These are phyloP conservation scores for Heliconius himera DNA, from an alignment of 1,140 invertebrate genomes.

Conservation along the genomic window DNA sequence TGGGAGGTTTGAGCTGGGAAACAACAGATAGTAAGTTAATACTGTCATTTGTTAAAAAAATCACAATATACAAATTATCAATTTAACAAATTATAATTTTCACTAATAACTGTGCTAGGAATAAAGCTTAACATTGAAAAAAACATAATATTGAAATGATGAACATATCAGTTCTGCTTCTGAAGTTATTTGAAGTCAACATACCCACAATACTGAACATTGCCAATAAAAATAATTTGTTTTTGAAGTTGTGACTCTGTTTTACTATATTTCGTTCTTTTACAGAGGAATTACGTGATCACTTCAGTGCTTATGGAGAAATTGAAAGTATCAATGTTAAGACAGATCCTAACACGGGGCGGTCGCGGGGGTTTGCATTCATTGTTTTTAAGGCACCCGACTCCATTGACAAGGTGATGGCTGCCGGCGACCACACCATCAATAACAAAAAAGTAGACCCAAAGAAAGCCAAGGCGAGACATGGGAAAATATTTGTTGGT, in stretches of 20 bases:
- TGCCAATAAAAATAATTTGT: neutral
- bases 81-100: too few species aligned
- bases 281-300: constrained; percentile 95
- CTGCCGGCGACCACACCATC: constrained; percentile 92
- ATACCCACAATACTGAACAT: constrained; percentile 74
- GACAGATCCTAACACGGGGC: constrained; percentile 94
- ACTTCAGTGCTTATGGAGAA: constrained; percentile 94
- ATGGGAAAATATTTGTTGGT: constrained; percentile 97
- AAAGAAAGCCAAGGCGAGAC: constrained; percentile 95
- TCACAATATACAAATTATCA: constrained; percentile 13
- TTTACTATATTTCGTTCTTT: constrained; percentile 72
- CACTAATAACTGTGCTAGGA: too few species aligned
- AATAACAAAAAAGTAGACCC: constrained; percentile 97
- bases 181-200: constrained; percentile 78
- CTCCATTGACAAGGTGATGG: constrained; percentile 94
- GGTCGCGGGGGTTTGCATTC: constrained; percentile 96
- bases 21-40: constrained; percentile 96
- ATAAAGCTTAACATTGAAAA: neutral
- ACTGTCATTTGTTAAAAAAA: constrained; percentile 18
- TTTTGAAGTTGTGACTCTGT: neutral
- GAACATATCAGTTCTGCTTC: constrained; percentile 82
- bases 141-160: constrained; percentile 58
- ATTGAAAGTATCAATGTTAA: constrained; percentile 97
- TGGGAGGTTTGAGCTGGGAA: constrained; percentile 98
- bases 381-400: constrained; percentile 95